Conservation (phyloP, 1,140 invertebrate genomes). For the Aphis craccivora region DNA sequence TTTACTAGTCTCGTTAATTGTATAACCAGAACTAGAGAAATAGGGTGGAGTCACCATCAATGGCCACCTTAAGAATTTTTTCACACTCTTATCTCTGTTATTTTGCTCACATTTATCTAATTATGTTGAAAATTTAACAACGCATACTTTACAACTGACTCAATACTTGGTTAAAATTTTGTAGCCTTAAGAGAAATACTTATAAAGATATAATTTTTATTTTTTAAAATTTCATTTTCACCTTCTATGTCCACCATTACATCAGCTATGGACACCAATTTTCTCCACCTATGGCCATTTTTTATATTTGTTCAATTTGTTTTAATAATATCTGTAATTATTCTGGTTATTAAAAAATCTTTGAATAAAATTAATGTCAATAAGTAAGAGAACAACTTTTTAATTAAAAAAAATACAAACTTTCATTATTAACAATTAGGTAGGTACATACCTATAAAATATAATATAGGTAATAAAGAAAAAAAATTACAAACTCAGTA, state of each 20-base stretch:
- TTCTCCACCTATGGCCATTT: not conserved
- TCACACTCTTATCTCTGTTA: not conserved
- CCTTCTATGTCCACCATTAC: not conserved
- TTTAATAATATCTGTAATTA: not conserved
- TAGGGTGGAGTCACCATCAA: no score
- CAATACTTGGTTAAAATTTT: not conserved
- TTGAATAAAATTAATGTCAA: not conserved
- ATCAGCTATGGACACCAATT: not conserved
- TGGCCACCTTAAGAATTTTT: slow-evolving; percentile 12
- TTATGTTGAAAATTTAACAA: not conserved
- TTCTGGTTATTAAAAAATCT: not conserved
- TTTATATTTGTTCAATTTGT: not conserved
- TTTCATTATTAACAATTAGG: no score
- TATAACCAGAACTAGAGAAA: no score
- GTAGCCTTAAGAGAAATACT: not conserved
- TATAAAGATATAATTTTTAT: not conserved
- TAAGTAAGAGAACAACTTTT: not conserved
- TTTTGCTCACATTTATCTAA: not conserved
- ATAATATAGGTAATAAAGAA: no score
- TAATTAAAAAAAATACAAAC: no score
- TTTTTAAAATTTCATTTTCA: slow-evolving; percentile 5
- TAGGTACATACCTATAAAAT: no score
- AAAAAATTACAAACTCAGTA: no score
- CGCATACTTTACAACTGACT: not conserved
- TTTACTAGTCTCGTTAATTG: no score